Conservation (phyloP, 2,888 invertebrate genomes). For the Phorcus lineatus region DNA sequence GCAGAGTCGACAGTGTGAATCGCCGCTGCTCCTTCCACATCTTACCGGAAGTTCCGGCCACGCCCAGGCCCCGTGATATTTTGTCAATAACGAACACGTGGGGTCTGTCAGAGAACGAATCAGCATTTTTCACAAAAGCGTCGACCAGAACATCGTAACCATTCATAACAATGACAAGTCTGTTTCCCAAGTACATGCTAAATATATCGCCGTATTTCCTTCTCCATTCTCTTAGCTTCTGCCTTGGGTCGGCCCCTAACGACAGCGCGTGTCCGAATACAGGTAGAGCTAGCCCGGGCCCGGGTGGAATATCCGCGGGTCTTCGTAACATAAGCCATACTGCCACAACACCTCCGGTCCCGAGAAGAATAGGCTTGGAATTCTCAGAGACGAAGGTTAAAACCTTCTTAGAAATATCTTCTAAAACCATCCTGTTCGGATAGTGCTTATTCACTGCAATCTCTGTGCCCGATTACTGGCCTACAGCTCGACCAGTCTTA, state of each 20-base stretch:
- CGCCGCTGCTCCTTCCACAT: slow-evolving; percentile 42
- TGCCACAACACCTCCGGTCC: not conserved
- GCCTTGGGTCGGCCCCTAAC: slow-evolving; percentile 30
- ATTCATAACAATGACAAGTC: slow-evolving; percentile 50
- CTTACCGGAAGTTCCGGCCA: slow-evolving; percentile 22
- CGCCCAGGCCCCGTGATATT: slow-evolving; percentile 15
- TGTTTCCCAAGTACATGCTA: slow-evolving; percentile 46
- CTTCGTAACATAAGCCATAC: slow-evolving; percentile 1
- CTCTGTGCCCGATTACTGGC: too few relatives aligned
- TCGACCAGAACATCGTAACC: slow-evolving; percentile 48
- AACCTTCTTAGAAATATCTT: too few relatives aligned
- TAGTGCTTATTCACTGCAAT: too few relatives aligned
- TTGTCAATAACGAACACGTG: slow-evolving; percentile 27
- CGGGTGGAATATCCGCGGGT: slow-evolving; percentile 6
- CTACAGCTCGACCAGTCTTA: too few relatives aligned
- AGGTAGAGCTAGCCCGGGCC: slow-evolving; percentile 9
- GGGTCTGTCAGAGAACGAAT: slow-evolving; percentile 47
- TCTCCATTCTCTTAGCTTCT: slow-evolving; percentile 44
- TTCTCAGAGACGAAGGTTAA: too few relatives aligned
- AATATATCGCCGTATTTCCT: slow-evolving; percentile 50
- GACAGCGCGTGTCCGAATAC: not conserved
- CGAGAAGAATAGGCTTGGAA: not conserved
- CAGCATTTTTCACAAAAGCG: slow-evolving; percentile 48
- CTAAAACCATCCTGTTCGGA: too few relatives aligned
- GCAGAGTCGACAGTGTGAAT: slow-evolving; percentile 36